Conservation (phyloP, 2,797 vertebrate species). For the Pipistrellus pipistrellus region DNA sequence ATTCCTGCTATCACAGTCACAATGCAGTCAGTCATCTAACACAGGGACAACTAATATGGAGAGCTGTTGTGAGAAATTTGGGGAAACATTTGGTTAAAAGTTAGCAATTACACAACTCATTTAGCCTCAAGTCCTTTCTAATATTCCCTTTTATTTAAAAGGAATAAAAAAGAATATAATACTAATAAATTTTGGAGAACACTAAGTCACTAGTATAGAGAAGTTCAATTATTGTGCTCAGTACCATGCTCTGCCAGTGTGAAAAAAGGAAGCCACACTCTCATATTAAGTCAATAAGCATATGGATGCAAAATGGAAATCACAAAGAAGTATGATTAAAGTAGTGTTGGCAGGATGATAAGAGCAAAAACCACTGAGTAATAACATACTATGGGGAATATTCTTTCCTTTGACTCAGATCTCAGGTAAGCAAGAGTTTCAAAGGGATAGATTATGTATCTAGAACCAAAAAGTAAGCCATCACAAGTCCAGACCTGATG, state of each 20-base stretch:
- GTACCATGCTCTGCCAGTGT: neutral
- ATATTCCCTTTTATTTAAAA: neutral
- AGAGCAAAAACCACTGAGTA: neutral
- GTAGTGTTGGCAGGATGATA: neutral
- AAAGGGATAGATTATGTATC: neutral
- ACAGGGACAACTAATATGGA: neutral
- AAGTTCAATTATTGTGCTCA: neutral
- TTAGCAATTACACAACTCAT: neutral
- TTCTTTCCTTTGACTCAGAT: neutral
- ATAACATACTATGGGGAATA: neutral
- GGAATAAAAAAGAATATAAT: neutral
- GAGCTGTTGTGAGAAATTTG: neutral
- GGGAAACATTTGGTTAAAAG: constrained; percentile 33
- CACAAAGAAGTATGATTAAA: neutral
- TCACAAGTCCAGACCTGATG: constrained; percentile 42
- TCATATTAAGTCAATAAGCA: neutral
- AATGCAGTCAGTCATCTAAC: neutral
- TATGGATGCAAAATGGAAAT: neutral
- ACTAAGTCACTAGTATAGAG: neutral
- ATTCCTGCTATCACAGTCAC: constrained; percentile 24
- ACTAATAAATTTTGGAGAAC: neutral
- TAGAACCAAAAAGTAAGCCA: neutral
- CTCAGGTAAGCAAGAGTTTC: neutral
- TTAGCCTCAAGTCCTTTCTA: neutral
- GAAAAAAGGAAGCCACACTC: neutral